A percentile compares a stretch with the other conserved stretches of the same genome.
Conservation (phyloP, 2,113 vertebrate genomes). For the Hydrochoerus hydrochaeris region DNA sequence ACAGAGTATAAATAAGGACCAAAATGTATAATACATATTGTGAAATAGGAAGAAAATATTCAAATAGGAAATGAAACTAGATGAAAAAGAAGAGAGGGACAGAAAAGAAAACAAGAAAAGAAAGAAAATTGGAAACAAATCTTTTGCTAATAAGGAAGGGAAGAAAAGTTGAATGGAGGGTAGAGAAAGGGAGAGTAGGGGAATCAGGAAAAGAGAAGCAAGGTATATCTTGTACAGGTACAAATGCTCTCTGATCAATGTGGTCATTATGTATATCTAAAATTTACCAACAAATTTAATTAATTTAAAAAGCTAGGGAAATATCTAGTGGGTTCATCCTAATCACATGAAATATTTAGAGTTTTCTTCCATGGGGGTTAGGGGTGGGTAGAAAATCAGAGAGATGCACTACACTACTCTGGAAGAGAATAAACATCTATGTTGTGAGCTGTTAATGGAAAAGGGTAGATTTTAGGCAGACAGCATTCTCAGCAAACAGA, state of each 20-base stretch:
- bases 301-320: not conserved
- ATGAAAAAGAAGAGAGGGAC: not conserved
- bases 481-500: not conserved
- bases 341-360: not conserved
- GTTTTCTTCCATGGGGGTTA: not conserved
- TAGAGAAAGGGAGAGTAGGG: not conserved
- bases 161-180: not conserved
- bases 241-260: not conserved
- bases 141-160: not conserved
- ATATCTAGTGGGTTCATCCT: not conserved
- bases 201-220: not conserved
- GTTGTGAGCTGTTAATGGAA: conserved; percentile 10
- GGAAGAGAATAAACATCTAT: conserved; percentile 20
- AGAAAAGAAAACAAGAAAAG: not conserved
- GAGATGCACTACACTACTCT: not conserved
- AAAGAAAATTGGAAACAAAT: not conserved
- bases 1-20: not conserved
- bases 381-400: not conserved
- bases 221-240: not conserved
- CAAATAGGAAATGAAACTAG: not conserved
- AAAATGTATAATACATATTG: not conserved
- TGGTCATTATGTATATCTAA: not conserved
- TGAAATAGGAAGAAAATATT: not conserved
- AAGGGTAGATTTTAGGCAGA: not conserved
- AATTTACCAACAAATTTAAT: not conserved